Conservation (phyloP, 2,888 invertebrate genomes). For the Tipula confusa region DNA sequence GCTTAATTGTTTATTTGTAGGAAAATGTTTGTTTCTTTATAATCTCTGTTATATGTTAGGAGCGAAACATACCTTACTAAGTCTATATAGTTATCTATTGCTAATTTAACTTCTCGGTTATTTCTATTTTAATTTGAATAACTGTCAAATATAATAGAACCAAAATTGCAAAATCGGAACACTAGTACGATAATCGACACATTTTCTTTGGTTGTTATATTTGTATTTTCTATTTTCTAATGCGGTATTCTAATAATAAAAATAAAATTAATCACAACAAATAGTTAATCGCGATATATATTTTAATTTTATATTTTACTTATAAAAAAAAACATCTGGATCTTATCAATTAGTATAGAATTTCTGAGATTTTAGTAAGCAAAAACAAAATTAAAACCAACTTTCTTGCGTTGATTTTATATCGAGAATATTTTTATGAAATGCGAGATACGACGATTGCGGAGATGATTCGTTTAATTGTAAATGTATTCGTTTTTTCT, state of each 20-base stretch:
- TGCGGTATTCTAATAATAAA: neutral
- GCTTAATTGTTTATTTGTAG: too few relatives aligned
- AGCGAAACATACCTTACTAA: too few relatives aligned
- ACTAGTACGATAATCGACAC: too few relatives aligned
- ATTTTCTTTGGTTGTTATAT: too few relatives aligned
- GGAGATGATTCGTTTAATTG: neutral
- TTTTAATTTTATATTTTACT: neutral
- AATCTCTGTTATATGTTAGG: too few relatives aligned
- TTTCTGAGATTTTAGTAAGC: neutral
- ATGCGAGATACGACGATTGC: neutral
- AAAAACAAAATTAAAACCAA: neutral
- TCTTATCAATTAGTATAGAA: slow-evolving; percentile 3
- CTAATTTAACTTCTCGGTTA: too few relatives aligned
- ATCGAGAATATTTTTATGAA: neutral
- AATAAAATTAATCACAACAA: slow-evolving; percentile 10
- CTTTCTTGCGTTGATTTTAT: neutral
- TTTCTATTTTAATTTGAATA: too few relatives aligned
- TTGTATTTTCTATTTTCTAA: neutral
- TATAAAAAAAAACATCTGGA: slow-evolving; percentile 4
- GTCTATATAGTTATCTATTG: too few relatives aligned
- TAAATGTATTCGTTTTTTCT: neutral
- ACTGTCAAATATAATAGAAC: too few relatives aligned
- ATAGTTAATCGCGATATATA: neutral
- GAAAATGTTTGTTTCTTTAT: too few relatives aligned
- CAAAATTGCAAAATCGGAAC: too few relatives aligned